phyloP scores from a whole-genome alignment of 2,888 invertebrate species.

The Aphelenchoides bicaudatus region DNA sequence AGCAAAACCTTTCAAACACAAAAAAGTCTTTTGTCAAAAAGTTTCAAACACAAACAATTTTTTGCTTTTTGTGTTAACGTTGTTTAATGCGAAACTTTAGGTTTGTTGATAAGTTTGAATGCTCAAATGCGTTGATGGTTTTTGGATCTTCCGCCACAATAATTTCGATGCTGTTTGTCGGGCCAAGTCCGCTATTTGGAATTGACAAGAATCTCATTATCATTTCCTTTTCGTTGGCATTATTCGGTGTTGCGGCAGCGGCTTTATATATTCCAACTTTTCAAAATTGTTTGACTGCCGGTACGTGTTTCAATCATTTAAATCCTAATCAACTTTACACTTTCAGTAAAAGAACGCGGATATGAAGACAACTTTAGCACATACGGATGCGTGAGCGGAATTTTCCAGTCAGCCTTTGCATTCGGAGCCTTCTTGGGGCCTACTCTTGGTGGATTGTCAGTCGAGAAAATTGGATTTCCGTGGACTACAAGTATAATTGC shows the following conservation, averaged over 20 bases:
- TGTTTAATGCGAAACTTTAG: too few species aligned
- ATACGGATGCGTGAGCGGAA: constrained; percentile 80
- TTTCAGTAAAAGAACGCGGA: constrained; percentile 61
- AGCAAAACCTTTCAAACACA: too few species aligned
- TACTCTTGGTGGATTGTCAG: constrained; percentile 55
- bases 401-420: constrained; percentile 85
- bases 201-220: constrained; percentile 61
- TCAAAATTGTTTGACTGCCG: constrained; percentile 75
- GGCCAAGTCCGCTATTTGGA: constrained; percentile 56
- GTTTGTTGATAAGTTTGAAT: too few species aligned
- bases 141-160: constrained; percentile 51
- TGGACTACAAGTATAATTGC: constrained; percentile 60
- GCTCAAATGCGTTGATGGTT: constrained; percentile 49
- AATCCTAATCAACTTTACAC: constrained; percentile 26
- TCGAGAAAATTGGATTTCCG: constrained; percentile 59
- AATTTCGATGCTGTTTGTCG: constrained; percentile 59
- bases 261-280: constrained; percentile 81
- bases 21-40: too few species aligned
- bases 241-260: constrained; percentile 75
- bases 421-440: constrained; percentile 64
- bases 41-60: too few species aligned
- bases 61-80: too few species aligned
- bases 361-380: constrained; percentile 81
- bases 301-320: constrained; percentile 67
- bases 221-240: constrained; percentile 69